phyloP scores from a whole-genome alignment of 2,888 invertebrate species.

The Melanargia galathea region DNA sequence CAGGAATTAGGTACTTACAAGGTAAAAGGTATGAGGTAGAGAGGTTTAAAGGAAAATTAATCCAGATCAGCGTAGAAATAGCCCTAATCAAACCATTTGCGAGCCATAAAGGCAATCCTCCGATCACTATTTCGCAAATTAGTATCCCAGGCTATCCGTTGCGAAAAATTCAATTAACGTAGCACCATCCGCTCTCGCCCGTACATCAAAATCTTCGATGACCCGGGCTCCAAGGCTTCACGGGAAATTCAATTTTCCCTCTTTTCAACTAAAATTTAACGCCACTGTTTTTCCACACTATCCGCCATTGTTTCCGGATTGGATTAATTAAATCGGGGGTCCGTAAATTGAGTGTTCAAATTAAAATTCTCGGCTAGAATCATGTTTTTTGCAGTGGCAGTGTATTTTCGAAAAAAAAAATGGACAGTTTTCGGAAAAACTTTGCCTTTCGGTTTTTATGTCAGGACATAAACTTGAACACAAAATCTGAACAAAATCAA shows the following conservation, averaged over 20 bases:
- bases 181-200: constrained; percentile 20
- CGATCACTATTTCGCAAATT: constrained; percentile 6
- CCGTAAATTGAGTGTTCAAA: constrained; percentile 23
- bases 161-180: constrained; percentile 31
- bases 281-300: constrained; percentile 37
- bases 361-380: constrained; percentile 9
- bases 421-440: too few relatives aligned
- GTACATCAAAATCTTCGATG: constrained; percentile 43
- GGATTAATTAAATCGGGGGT: constrained; percentile 37
- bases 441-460: too few relatives aligned
- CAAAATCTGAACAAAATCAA: too few relatives aligned
- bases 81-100: constrained; percentile 2
- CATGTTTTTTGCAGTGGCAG: background rate
- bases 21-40: background rate
- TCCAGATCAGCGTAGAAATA: background rate
- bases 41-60: background rate
- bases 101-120: constrained; percentile 1
- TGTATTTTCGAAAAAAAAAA: too few relatives aligned
- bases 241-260: constrained; percentile 36
- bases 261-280: constrained; percentile 37
- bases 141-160: constrained; percentile 12
- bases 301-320: constrained; percentile 25
- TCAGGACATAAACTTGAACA: too few relatives aligned
- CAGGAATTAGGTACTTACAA: too few relatives aligned
- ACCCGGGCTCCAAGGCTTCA: constrained; percentile 27